Evolutionary conservation across 2,888 invertebrate genomes (phyloP), one percentile per base, ranked within the genome.

Genomic region (Labia minor): DNA sequence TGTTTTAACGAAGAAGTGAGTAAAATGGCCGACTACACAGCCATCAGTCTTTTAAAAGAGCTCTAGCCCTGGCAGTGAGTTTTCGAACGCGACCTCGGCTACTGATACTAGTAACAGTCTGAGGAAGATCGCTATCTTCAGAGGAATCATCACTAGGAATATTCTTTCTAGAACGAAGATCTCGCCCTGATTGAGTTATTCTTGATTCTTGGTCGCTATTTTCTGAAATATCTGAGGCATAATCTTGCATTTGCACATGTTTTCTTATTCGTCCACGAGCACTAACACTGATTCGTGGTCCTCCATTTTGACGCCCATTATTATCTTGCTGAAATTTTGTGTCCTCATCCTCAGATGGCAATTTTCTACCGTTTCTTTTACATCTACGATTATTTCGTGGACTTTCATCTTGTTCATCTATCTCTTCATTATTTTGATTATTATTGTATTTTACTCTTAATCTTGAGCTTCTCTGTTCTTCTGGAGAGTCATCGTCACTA

Each of bases 71-170:
- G 67, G 89, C 86, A 21, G 92, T 92, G 72, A 92, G 84, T 77
- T 88, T 89, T 66, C 94, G 83, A 67, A 94, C 85, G 61, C 94
- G 83, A 1, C 95, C 94, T 66, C 94, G 83, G 73, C 92, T 92
- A 75, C 89, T 90, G 33, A 88, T 84, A 72, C 83, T 85, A 63
- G 83, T 77, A 61, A 76, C 77, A 16, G 77, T 77, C 68, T 78
- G 72, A n/a, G 49, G 49, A 14, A 49, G 49, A 49, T 49, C 49
- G 49, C 49, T 49, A 49, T 49, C 49, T 49, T 49, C 49, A 8
- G 49, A 49, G 6, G 49, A 49, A 16, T 49, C 49, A 49, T 49
- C 49, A n/a, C 3, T 3, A 10, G 49, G 49, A 49, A 8, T 49
- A 3, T 4, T 8, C 49, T 49, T 49, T 49, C 49, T 11, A 49